A percentile compares a stretch with the other conserved stretches of the same genome.
phyloP scores from a whole-genome alignment of 2,888 invertebrate genomes.

The Andricus curvator region DNA sequence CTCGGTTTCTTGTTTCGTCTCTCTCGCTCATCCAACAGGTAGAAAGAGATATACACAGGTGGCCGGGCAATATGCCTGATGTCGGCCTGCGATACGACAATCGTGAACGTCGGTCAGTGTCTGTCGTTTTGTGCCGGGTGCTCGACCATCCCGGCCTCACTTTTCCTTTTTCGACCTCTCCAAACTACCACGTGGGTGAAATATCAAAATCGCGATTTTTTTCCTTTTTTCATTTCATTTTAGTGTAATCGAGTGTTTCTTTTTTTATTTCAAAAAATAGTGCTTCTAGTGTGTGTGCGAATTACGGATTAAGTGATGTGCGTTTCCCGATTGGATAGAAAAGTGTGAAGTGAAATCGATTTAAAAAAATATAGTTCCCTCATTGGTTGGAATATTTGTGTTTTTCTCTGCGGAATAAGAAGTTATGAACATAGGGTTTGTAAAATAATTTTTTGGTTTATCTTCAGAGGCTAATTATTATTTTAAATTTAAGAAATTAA shows the following conservation, averaged over 20 bases:
- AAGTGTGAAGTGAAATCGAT: not conserved
- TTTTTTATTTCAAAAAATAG: not conserved
- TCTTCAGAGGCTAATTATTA: not conserved
- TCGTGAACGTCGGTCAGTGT: constrained; percentile 65
- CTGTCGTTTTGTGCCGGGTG: constrained; percentile 65
- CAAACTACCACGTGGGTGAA: constrained; percentile 12
- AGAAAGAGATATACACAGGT: constrained; percentile 67
- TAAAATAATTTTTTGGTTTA: not conserved
- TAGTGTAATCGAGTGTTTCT: not conserved
- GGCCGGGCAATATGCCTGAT: constrained; percentile 68
- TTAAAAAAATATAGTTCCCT: not conserved
- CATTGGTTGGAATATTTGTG: not conserved
- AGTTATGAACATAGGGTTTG: not conserved
- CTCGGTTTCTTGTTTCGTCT: constrained; percentile 36
- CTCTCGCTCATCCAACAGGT: constrained; percentile 60
- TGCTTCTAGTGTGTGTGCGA: not conserved
- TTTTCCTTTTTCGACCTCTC: constrained; percentile 13
- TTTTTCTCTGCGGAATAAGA: not conserved
- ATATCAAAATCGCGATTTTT: not conserved
- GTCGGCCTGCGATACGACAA: constrained; percentile 62
- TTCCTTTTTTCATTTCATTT: not conserved
- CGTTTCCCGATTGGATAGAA: not conserved
- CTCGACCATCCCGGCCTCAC: constrained; percentile 47
- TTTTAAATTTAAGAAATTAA: not conserved
- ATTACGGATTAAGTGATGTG: not conserved